Evolutionary conservation across 1,140 invertebrate genomes (phyloP), one percentile per base, ranked within the genome.

Genomic region (Heterodera carotae): DNA sequence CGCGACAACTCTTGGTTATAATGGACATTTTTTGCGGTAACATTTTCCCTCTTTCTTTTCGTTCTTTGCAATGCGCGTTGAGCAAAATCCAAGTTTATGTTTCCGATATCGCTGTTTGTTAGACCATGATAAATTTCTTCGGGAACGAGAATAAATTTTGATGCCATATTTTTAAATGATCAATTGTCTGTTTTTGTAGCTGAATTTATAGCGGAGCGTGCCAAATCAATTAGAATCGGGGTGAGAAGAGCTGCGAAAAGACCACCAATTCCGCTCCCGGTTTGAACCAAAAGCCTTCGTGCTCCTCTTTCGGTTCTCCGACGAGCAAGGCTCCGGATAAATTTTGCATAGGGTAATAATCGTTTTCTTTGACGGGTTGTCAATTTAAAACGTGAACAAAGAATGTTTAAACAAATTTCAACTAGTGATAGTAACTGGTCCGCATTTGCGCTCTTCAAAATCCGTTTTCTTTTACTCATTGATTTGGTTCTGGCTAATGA

Each of bases 371-470:
- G 77, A 15, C 60, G 39, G 7, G 62, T 71, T 10, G 72, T 75
- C 25, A 75, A 27, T 74, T 39, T 6, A 56, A 82, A 69, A 6
- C 69, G 59, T 6, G 12, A 10, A 27, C 70, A 67, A 39, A 78
- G 36, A 27, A 78, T 74, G n/a, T 78, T 78, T 22, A 80, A 7
- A 60, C 60, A 48, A 12, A 78, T 71, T 71, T 78, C 77, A 56
- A 39, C 69, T 15, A 78, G 18, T 22, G 77, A 7, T 12, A 78
- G 25, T 22, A 78, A 31, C 27, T 78, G 66, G 5, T 70, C 3
- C 8, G 27, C 22, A 69, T n/a, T 75, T 10, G 72, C 72, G 2
- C 29, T 4, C n/a, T 27, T 25, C n/a, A 75, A 22, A 5, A 75
- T 1, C 1, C 25, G n/a, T 0, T n/a, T 31, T 29, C 2, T 33